Base-by-base conservation (phyloP, 2,113 vertebrate genomes). In the Hucho hucho region DNA sequence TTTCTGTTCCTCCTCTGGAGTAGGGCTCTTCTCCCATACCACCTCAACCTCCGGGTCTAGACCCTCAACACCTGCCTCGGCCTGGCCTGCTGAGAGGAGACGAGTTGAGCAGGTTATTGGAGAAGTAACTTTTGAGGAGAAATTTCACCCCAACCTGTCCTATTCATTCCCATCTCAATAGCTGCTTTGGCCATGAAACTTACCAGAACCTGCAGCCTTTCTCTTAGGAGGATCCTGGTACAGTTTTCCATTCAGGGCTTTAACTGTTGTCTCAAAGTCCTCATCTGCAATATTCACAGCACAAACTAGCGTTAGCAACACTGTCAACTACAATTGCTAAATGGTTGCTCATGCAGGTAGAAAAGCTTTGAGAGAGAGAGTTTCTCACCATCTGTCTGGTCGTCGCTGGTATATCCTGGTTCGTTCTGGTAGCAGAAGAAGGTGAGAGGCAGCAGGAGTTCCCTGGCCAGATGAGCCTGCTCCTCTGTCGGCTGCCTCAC, bases 371-470 rank as follows among this genome's bases (percentile, higher is more conserved):
- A 67, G 64, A 66, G 3, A 16, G 67, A 20, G 18, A n/a, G 18
- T 24, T 1, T 47, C 91, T 96, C 90, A 99, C 97, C 97, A 56
- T 98, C 96, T 22, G 92, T 88, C 6, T 93, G 86, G 49, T 95
- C 94, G 0, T 96, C 95, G 9, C 96, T 98, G 83, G 89, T 56
- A 14, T 99, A 99, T 83, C 94, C 96, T 7, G 95, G 94, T 56
- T 94, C 93, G 46, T 95, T 97, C 90, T 98, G 94, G 86, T 98
- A 99, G 80, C 96, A 97, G 91, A 98, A 99, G 87, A 99, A 99
- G 0, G 96, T 97, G 72, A 90, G 89, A 14, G 98, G 98, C 26
- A 99, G 93, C 83, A 90, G 87, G 6, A 99, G 95, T 43, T 88
- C 79, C 64, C 80, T 90, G 76, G 98, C 96, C 0, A 99, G 91